A percentile compares a stretch with the other conserved stretches of the same genome.
phyloP scores from a whole-genome alignment of 2,888 invertebrate species.

The Lepidochrysops patricia region DNA sequence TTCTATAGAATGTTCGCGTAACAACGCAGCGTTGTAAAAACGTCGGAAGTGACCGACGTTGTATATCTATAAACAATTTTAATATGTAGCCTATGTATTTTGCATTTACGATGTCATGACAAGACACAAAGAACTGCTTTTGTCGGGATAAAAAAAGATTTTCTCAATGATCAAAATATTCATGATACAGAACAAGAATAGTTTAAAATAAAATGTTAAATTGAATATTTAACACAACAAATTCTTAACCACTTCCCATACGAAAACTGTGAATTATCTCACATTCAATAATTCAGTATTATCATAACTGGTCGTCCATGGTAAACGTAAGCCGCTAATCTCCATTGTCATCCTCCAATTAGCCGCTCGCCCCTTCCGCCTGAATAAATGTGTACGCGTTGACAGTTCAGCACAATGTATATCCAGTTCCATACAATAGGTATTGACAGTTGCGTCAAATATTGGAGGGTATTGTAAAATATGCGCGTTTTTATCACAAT shows the following conservation, averaged over 20 bases:
- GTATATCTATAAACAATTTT: no score
- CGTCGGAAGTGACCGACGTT: no score
- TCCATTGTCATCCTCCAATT: slow-evolving; percentile 70
- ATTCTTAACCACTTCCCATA: neutral
- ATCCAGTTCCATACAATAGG: neutral
- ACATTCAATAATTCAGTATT: slow-evolving; percentile 41
- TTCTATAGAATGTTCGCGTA: no score
- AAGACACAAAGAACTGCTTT: no score
- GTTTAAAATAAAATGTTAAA: no score
- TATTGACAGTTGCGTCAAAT: slow-evolving; percentile 1
- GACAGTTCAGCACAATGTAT: slow-evolving; percentile 36
- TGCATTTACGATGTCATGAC: no score
- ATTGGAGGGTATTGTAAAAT: neutral
- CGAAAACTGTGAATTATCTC: neutral
- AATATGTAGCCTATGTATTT: no score
- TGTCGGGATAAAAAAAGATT: no score
- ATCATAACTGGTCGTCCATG: slow-evolving; percentile 72
- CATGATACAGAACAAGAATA: no score
- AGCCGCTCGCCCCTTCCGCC: slow-evolving; percentile 68
- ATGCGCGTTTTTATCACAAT: no score
- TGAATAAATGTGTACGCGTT: slow-evolving; percentile 68
- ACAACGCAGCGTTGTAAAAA: no score
- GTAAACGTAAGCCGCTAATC: slow-evolving; percentile 61
- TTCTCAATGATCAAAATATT: no score
- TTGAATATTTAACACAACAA: neutral